These are phyloP conservation scores for Tragopan temminckii DNA, from an alignment of 2,797 vertebrate genomes.

Conservation along the genomic window DNA sequence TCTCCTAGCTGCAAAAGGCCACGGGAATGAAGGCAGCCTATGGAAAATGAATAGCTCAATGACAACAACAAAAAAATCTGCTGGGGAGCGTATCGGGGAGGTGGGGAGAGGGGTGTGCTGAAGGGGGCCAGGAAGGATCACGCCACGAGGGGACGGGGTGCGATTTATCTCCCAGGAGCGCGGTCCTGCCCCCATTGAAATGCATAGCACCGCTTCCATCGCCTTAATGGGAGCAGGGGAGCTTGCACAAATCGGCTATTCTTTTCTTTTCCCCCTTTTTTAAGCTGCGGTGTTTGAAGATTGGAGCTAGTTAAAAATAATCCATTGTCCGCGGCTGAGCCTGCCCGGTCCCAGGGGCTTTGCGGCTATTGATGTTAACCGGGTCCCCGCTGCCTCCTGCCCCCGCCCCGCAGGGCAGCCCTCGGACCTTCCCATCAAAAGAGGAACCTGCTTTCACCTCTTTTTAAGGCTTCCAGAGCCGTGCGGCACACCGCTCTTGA, in stretches of 20 bases:
- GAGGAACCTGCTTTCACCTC: background rate
- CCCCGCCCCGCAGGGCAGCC: background rate
- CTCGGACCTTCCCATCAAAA: background rate
- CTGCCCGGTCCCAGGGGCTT: constrained; percentile 21
- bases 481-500: background rate
- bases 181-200: constrained; percentile 50
- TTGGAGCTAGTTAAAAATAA: constrained; percentile 58
- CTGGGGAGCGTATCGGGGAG: background rate
- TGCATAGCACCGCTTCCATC: constrained; percentile 23
- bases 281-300: constrained; percentile 39
- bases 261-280: background rate
- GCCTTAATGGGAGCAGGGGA: constrained; percentile 40
- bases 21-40: constrained; percentile 71
- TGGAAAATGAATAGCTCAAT: constrained; percentile 69
- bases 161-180: constrained; percentile 49
- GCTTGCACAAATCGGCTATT: constrained; percentile 49
- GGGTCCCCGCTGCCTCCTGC: background rate
- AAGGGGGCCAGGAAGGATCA: background rate
- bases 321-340: constrained; percentile 16
- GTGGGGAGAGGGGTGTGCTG: background rate
- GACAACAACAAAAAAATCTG: constrained; percentile 54
- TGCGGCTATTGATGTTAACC: background rate
- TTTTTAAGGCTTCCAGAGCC: background rate
- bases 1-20: constrained; percentile 80
- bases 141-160: background rate